Conservation (phyloP, 2,888 invertebrate species). For the Autographa pulchrina region DNA sequence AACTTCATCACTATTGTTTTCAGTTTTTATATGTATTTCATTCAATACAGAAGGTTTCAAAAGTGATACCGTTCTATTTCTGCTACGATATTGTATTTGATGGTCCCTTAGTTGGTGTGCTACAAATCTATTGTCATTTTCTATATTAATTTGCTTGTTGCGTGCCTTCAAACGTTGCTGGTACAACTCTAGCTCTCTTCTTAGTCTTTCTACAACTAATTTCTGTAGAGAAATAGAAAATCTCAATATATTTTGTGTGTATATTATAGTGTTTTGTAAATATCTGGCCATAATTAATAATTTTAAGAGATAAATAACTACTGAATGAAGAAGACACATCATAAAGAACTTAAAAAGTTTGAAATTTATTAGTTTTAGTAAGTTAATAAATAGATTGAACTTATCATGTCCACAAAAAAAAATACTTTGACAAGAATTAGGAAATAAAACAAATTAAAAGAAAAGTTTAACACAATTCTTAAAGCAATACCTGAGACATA, state of each 20-base stretch:
- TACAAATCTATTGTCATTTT: conserved; percentile 82
- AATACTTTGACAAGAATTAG: neutral
- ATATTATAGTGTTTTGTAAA: neutral
- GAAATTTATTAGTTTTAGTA: too few relatives aligned
- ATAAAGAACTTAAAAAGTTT: too few relatives aligned
- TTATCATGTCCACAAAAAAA: neutral
- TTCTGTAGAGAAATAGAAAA: conserved; percentile 79
- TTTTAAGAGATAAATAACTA: too few relatives aligned
- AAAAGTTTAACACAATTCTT: neutral
- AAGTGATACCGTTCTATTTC: conserved; percentile 79
- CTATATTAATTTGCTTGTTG: conserved; percentile 82
- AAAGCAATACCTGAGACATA: neutral
- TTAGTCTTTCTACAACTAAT: conserved; percentile 88
- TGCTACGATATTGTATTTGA: conserved; percentile 77
- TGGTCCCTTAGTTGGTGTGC: conserved; percentile 85
- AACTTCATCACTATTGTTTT: conserved; percentile 74
- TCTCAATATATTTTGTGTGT: neutral
- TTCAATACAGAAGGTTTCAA: conserved; percentile 85
- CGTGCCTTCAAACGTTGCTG: conserved; percentile 84
- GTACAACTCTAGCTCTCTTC: conserved; percentile 89
- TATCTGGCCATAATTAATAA: neutral
- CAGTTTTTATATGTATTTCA: conserved; percentile 84
- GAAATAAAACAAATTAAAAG: neutral
- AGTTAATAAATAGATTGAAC: too few relatives aligned
- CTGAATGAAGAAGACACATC: too few relatives aligned